A percentile compares a stretch with the other conserved stretches of the same genome.
Conservation (phyloP, 1,140 invertebrate species). For the Triops longicaudatus region DNA sequence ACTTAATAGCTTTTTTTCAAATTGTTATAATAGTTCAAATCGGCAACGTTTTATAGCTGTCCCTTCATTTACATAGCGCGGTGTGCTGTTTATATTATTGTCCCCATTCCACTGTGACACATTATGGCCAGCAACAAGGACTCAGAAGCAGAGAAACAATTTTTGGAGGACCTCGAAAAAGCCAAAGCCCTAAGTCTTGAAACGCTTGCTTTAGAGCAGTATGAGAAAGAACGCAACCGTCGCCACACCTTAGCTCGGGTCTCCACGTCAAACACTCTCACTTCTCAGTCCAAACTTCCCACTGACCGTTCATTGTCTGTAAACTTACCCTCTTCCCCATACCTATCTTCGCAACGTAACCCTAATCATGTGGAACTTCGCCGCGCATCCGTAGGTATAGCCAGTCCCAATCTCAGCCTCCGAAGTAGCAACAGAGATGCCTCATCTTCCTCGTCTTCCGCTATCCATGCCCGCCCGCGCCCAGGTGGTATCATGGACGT, state of each 20-base stretch:
- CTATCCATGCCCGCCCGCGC: not conserved
- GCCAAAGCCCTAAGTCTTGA: constrained; percentile 76
- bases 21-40: not conserved
- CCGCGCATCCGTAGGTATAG: not conserved
- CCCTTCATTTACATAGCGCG: not conserved
- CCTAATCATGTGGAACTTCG: not conserved
- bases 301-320: not conserved
- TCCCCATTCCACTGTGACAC: not conserved
- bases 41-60: not conserved
- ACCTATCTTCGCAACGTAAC: not conserved
- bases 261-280: not conserved
- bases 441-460: not conserved
- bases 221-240: constrained; percentile 45
- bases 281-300: not conserved
- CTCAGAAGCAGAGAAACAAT: constrained; percentile 54
- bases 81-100: constrained; percentile 1
- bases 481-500: not conserved
- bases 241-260: not conserved
- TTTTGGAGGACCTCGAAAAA: constrained; percentile 71
- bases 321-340: not conserved
- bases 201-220: constrained; percentile 69
- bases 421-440: not conserved
- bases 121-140: not conserved
- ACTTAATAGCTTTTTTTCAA: not conserved
- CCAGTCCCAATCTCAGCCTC: not conserved